A percentile compares a stretch with the other conserved stretches of the same genome.
phyloP scores from a whole-genome alignment of 1,140 invertebrate species.

The Euglossa dilemma region DNA sequence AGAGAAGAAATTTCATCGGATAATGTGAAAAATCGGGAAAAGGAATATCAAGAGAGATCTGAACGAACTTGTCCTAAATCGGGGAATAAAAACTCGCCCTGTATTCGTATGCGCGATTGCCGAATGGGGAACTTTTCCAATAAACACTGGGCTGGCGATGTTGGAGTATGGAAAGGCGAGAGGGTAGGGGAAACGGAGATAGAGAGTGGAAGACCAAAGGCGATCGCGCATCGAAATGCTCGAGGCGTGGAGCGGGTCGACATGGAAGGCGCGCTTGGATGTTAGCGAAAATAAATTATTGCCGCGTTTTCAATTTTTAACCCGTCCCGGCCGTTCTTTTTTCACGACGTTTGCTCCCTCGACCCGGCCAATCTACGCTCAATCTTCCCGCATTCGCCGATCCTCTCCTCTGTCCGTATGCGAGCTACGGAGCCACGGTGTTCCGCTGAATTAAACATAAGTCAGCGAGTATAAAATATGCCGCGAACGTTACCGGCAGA shows the following conservation, averaged over 20 bases:
- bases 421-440: slow-evolving; percentile 61
- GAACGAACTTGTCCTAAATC: too few relatives aligned
- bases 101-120: too few relatives aligned
- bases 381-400: slow-evolving; percentile 63
- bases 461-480: slow-evolving; percentile 73
- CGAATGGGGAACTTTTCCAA: not conserved
- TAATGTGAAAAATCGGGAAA: too few relatives aligned
- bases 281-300: slow-evolving; percentile 56
- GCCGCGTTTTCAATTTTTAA: slow-evolving; percentile 56
- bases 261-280: slow-evolving; percentile 49
- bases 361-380: slow-evolving; percentile 65
- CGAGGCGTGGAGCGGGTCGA: slow-evolving; percentile 49
- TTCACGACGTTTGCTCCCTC: slow-evolving; percentile 50
- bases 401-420: slow-evolving; percentile 60
- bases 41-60: too few relatives aligned
- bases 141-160: too few relatives aligned
- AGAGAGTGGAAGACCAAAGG: slow-evolving; percentile 4
- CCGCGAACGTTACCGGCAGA: slow-evolving; percentile 68
- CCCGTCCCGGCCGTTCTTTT: slow-evolving; percentile 45
- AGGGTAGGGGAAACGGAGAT: not conserved
- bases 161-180: not conserved
- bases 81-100: too few relatives aligned
- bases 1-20: too few relatives aligned
- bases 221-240: slow-evolving; percentile 53
- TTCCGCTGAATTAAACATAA: slow-evolving; percentile 77